phyloP scores from a whole-genome alignment of 2,888 invertebrate genomes.

The Alloscopus bannaensis region DNA sequence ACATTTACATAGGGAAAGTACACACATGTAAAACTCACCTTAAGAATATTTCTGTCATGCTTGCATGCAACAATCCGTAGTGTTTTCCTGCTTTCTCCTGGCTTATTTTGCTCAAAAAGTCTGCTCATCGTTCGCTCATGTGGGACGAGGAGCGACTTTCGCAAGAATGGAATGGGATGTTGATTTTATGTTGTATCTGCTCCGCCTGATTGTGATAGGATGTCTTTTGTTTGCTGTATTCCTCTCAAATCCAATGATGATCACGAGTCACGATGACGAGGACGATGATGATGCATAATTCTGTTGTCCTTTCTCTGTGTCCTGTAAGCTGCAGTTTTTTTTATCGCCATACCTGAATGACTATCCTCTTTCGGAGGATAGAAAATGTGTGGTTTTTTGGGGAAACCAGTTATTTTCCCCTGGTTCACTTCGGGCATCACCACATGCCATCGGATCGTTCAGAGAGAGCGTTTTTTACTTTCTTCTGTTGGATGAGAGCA shows the following conservation, averaged over 20 bases:
- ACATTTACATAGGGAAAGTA: no score
- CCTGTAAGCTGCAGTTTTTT: conserved; percentile 1
- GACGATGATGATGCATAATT: no score
- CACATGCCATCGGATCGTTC: not conserved
- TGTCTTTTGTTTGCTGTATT: not conserved
- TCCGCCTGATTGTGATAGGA: not conserved
- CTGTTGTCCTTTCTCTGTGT: not conserved
- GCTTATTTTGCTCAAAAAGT: no score
- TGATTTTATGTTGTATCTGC: conserved; percentile 14
- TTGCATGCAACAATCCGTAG: no score
- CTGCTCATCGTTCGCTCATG: no score
- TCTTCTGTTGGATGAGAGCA: not conserved
- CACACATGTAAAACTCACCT: no score
- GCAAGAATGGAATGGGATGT: conserved; percentile 2
- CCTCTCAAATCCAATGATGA: not conserved
- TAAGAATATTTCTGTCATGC: no score
- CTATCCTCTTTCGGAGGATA: not conserved
- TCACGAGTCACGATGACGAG: not conserved
- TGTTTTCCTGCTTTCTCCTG: no score
- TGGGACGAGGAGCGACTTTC: no score
- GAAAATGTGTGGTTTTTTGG: no score
- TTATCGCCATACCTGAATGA: not conserved
- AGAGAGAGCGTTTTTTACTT: not conserved
- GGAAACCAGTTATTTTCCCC: conserved; percentile 8
- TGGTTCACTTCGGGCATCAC: conserved; percentile 21